These are phyloP conservation scores for Champsocephalus gunnari DNA, from an alignment of 2,797 vertebrate genomes.

Conservation along the genomic window DNA sequence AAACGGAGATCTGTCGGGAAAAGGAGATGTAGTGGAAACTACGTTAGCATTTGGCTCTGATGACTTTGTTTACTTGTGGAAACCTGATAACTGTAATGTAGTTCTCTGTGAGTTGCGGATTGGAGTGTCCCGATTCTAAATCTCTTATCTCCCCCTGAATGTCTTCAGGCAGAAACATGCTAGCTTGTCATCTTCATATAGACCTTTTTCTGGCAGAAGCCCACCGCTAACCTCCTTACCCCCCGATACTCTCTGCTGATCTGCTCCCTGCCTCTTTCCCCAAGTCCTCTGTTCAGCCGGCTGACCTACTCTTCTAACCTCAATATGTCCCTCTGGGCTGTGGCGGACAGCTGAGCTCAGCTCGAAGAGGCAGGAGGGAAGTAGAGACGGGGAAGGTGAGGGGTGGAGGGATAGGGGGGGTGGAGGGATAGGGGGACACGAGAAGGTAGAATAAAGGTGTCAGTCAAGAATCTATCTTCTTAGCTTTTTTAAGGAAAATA, in stretches of 20 bases:
- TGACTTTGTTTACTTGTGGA: neutral
- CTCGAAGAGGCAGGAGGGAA: conserved; percentile 33
- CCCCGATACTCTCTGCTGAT: conserved; percentile 22
- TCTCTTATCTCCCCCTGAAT: neutral
- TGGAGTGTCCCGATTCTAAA: neutral
- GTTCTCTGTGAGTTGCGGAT: conserved; percentile 24
- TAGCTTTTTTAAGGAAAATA: too few relatives aligned
- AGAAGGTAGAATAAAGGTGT: neutral
- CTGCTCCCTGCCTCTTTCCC: neutral
- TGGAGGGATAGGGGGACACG: neutral
- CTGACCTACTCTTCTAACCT: conserved; percentile 58
- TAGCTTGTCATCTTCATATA: conserved; percentile 34
- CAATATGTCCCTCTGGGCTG: conserved; percentile 50
- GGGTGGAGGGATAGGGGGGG: neutral
- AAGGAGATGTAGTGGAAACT: conserved; percentile 6
- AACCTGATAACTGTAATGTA: conserved; percentile 13
- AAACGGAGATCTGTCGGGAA: neutral
- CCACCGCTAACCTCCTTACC: conserved; percentile 37
- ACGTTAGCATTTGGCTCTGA: neutral
- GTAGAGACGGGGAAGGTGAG: neutral
- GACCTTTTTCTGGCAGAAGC: conserved; percentile 25
- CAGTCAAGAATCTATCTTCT: neutral
- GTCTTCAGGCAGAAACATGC: conserved; percentile 1
- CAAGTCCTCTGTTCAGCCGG: conserved; percentile 32
- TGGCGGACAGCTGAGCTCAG: conserved; percentile 61